Percentiles rank a stretch among this genome's conserved stretches.
These are phyloP conservation scores for Urosaurus nigricauda DNA, from an alignment of 2,797 vertebrate species.

Conservation along the genomic window DNA sequence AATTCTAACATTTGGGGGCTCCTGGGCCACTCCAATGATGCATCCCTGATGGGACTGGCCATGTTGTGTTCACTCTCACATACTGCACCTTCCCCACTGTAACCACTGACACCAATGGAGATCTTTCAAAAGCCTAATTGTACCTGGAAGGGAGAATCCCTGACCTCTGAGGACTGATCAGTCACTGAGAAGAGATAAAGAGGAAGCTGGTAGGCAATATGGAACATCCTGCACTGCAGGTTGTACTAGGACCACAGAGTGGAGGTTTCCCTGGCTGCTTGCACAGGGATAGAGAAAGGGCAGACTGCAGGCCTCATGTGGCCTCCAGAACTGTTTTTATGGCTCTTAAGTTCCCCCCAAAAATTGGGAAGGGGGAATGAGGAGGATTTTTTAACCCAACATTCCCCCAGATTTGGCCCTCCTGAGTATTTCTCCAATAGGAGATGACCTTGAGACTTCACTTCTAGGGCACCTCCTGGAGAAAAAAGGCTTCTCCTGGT, in stretches of 20 bases:
- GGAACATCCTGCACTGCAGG: background rate
- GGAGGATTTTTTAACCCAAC: too few relatives aligned
- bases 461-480: too few relatives aligned
- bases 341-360: too few relatives aligned
- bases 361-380: too few relatives aligned
- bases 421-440: too few relatives aligned
- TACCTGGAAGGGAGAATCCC: background rate
- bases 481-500: too few relatives aligned
- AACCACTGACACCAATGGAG: background rate
- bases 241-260: background rate
- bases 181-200: background rate
- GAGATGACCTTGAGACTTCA: too few relatives aligned
- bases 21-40: background rate
- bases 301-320: too few relatives aligned
- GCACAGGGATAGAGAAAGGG: too few relatives aligned
- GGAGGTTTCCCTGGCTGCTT: background rate
- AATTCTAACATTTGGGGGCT: background rate
- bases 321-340: too few relatives aligned
- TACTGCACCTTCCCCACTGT: background rate
- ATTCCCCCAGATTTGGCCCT: too few relatives aligned
- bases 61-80: background rate
- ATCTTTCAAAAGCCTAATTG: background rate
- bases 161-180: background rate
- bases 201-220: background rate
- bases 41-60: background rate